These are phyloP conservation scores for Psittacara wagleri DNA, from an alignment of 2,113 vertebrate species.

Conservation along the genomic window DNA sequence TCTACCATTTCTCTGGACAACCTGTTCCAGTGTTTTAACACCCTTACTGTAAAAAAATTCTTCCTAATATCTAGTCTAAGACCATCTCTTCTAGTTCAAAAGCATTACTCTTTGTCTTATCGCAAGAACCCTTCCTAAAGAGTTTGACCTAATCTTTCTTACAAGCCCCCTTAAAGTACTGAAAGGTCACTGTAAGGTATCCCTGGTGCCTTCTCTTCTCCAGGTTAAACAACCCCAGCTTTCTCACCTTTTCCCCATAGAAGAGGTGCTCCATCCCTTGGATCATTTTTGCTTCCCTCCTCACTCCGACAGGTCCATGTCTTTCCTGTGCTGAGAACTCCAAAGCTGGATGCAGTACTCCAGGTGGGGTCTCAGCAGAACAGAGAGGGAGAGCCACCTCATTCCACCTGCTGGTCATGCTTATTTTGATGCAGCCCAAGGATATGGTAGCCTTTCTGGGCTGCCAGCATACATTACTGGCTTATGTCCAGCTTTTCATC, in stretches of 20 bases:
- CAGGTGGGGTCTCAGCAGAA: neutral
- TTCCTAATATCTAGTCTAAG: neutral
- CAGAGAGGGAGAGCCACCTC: neutral
- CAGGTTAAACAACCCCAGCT: rapidly evolving
- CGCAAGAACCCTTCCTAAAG: neutral
- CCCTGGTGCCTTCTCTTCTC: neutral
- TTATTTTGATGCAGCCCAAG: neutral
- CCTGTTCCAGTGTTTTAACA: neutral
- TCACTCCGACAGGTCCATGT: neutral
- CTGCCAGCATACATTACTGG: neutral
- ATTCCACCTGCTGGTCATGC: neutral
- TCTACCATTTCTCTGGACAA: neutral
- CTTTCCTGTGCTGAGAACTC: neutral
- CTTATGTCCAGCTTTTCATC: neutral
- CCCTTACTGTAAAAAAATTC: neutral
- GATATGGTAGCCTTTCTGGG: rapidly evolving
- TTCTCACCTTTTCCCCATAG: rapidly evolving
- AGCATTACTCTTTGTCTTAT: neutral
- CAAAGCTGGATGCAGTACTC: neutral
- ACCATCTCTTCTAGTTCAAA: neutral
- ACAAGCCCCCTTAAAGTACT: neutral
- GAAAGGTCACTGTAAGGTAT: neutral
- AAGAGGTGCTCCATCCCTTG: neutral
- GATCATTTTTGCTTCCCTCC: neutral
- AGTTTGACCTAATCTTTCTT: neutral